Evolutionary conservation across 2,113 vertebrate species (phyloP).

Genomic region (Macheiramphus alcinus): DNA sequence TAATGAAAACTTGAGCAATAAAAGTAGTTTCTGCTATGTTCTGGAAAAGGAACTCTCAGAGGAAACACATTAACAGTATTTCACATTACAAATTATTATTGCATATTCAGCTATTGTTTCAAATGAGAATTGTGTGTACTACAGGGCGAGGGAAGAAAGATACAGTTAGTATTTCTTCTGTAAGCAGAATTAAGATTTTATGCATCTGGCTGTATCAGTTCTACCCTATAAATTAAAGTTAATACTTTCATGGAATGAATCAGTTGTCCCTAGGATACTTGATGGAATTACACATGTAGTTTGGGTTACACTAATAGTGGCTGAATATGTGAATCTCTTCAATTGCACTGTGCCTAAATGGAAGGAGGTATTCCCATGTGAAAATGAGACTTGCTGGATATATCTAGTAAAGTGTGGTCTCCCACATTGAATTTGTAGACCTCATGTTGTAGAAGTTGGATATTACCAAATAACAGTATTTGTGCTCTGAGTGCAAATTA

Average conservation of each 20-base stretch:
- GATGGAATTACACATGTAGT: background rate
- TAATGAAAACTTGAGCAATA: conserved; percentile 70
- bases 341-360: background rate
- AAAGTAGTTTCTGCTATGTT: conserved; percentile 27
- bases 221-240: background rate
- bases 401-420: background rate
- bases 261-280: background rate
- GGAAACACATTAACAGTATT: conserved; percentile 57
- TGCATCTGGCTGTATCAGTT: background rate
- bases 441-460: background rate
- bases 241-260: background rate
- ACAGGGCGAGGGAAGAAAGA: background rate
- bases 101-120: conserved; percentile 44
- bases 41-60: conserved; percentile 29
- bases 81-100: conserved; percentile 56
- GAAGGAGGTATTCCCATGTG: background rate
- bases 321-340: background rate
- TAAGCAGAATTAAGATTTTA: conserved; percentile 18
- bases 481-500: background rate
- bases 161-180: conserved; percentile 14
- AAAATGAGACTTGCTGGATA: background rate
- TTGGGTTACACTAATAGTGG: background rate
- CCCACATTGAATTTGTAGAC: background rate
- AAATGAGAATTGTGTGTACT: conserved; percentile 36
- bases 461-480: background rate